phyloP scores from a whole-genome alignment of 2,888 invertebrate genomes.

The Dynastes hyllus region DNA sequence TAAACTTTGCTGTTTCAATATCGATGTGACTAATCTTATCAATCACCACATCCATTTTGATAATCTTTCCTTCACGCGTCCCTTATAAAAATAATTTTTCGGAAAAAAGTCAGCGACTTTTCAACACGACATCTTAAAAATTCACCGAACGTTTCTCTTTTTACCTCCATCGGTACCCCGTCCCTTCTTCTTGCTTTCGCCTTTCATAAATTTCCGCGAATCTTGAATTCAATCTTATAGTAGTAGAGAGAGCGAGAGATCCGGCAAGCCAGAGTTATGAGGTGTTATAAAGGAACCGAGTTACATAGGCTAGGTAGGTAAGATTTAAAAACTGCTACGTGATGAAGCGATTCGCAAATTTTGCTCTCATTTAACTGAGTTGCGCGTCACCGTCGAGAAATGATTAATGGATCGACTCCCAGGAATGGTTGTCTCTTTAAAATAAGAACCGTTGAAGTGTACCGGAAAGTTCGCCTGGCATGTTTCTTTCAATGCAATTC shows the following conservation, averaged over 20 bases:
- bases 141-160: background rate
- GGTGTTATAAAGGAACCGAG: slow-evolving; percentile 39
- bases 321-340: slow-evolving; percentile 31
- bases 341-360: slow-evolving; percentile 38
- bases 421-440: slow-evolving; percentile 4
- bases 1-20: too few species aligned
- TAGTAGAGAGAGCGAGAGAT: slow-evolving; percentile 16
- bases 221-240: slow-evolving; percentile 32
- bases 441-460: slow-evolving; percentile 1
- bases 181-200: background rate
- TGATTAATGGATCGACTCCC: slow-evolving; percentile 4
- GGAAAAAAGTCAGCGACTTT: background rate
- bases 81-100: background rate
- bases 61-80: background rate
- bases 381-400: slow-evolving; percentile 5
- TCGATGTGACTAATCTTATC: too few species aligned
- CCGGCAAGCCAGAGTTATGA: slow-evolving; percentile 19
- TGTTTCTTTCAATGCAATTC: slow-evolving; percentile 15
- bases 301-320: slow-evolving; percentile 27
- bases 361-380: slow-evolving; percentile 28
- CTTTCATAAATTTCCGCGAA: slow-evolving; percentile 32
- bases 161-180: background rate
- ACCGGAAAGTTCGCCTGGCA: slow-evolving; percentile 18
- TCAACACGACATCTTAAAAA: slow-evolving; percentile 12
- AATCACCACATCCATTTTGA: background rate